Conservation (phyloP, 1,140 invertebrate genomes). For the Papilio aristodemus region DNA sequence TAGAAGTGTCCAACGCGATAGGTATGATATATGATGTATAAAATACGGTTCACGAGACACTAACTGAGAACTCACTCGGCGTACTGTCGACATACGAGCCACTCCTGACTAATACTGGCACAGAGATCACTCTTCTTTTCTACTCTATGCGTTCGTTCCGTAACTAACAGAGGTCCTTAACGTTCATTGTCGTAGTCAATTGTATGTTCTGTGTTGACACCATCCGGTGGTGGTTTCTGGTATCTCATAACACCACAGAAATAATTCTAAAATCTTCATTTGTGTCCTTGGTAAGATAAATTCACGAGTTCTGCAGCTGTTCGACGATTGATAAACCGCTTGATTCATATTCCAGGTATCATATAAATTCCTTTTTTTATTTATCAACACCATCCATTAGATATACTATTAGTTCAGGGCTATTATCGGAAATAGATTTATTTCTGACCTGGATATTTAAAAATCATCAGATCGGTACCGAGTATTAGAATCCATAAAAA, state of each 20-base stretch:
- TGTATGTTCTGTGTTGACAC: constrained; percentile 23
- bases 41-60: constrained; percentile 43
- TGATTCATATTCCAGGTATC: background rate
- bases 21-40: constrained; percentile 49
- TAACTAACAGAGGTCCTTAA: constrained; percentile 34
- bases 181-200: constrained; percentile 30
- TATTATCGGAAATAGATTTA: background rate
- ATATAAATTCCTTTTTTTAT: background rate
- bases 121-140: constrained; percentile 41
- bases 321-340: background rate
- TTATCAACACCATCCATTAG: no score
- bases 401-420: no score
- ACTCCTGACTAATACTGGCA: constrained; percentile 52
- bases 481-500: background rate
- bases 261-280: constrained; percentile 6
- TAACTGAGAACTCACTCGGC: constrained; percentile 49
- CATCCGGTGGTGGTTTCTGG: constrained; percentile 34
- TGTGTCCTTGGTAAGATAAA: background rate
- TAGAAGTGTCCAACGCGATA: constrained; percentile 51
- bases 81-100: constrained; percentile 35
- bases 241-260: background rate
- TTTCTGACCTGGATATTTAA: background rate
- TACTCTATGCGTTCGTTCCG: constrained; percentile 35
- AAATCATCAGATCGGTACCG: background rate
- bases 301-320: background rate